Evolutionary conservation across 2,888 invertebrate genomes (phyloP).

Genomic region (Ennomos quercinarius): DNA sequence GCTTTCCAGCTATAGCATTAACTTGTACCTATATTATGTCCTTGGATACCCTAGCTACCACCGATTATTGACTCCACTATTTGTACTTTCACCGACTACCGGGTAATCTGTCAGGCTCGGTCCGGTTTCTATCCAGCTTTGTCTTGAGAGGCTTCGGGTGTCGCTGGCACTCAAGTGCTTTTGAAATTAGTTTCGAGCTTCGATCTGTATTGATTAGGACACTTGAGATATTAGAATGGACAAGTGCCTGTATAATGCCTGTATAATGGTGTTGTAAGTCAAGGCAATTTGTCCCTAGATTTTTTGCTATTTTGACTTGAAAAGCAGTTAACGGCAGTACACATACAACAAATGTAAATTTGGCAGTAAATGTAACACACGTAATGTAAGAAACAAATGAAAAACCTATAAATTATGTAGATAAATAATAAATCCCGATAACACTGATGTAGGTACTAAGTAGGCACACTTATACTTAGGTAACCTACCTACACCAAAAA

Average conservation of each 20-base stretch:
- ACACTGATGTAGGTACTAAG: no score
- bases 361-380: no score
- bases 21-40: no score
- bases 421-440: no score
- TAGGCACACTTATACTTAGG: no score
- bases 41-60: slow-evolving; percentile 21
- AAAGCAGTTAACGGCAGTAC: no score
- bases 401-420: no score
- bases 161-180: slow-evolving; percentile 53
- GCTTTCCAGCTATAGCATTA: no score
- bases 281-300: background rate
- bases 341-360: no score
- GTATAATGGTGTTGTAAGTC: background rate
- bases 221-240: slow-evolving; percentile 13
- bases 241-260: background rate
- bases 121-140: slow-evolving; percentile 32
- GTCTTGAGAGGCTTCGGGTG: slow-evolving; percentile 49
- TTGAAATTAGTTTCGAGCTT: slow-evolving; percentile 57
- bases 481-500: no score
- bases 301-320: no score
- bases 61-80: slow-evolving; percentile 48
- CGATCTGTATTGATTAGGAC: slow-evolving; percentile 25
- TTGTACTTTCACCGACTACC: slow-evolving; percentile 72
- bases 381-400: no score
- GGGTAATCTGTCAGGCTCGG: slow-evolving; percentile 39